Evolutionary conservation across 2,113 vertebrate genomes (phyloP), one percentile per base, ranked within the genome.

Genomic region (Chionomys nivalis): DNA sequence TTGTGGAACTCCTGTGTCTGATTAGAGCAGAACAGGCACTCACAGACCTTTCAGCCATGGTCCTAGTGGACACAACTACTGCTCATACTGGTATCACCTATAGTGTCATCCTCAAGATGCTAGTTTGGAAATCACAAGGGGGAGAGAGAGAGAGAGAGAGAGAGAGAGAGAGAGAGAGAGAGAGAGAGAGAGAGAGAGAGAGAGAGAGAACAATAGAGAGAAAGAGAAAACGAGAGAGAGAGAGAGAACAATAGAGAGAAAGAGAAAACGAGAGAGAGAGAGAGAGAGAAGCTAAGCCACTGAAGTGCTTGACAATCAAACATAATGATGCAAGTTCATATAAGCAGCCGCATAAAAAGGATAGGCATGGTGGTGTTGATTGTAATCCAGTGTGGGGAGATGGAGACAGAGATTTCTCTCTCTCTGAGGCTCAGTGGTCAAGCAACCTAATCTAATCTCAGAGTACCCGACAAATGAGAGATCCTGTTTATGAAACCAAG

Each of bases 311-410:
- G 75, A 28, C 26, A 49, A 2, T 42, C 72, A 39, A 26, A 24
- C 36, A 39, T 61, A 63, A 33, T 21, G 39, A 65, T 3, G 10
- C 13, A 5, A 86, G 14, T 47, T 28, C 4, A 36, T 11, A 44
- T 10, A 47, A 47, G 16, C 42, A 86, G 28, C 10, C 2, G 33
- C 39, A 66, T 47, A 86, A 86, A 33, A 47, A 47, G 14, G 4
- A 0, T 33, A 44, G 17, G 16, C 36, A 44, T 33, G 26, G 3
- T 65, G 39, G 5, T 47, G 4, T 26, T 0, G 10, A 33, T 6
- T 86, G 8, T 21, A 66, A 33, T 86, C 16, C 28, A 16, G 61
- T 21, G 8, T 21, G 44, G 19, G 28, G 28, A 66, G 7, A 33
- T 44, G 26, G 8, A 33, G 23, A 63, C 21, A 61, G 5, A 7